Conservation (phyloP, 2,113 vertebrate species). For the rabbit (Oryctolagus cuniculus) region DNA sequence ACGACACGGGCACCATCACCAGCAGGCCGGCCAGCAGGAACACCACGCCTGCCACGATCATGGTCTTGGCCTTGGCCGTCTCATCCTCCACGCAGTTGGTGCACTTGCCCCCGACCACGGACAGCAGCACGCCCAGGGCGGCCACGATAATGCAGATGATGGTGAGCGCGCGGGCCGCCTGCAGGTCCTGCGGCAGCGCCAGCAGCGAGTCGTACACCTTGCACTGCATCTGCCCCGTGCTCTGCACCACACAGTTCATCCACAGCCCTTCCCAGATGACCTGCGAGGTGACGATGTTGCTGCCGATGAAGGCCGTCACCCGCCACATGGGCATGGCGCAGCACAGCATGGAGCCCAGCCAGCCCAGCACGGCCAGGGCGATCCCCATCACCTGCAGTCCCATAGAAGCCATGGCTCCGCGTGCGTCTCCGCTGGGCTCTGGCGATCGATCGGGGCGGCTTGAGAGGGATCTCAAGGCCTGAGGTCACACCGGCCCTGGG, state of each 20-base stretch:
- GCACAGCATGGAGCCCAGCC: slow-evolving; percentile 91
- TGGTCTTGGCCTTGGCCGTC: slow-evolving; percentile 88
- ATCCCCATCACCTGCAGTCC: slow-evolving; percentile 94
- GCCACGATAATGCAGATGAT: slow-evolving; percentile 90
- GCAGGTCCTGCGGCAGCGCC: slow-evolving; percentile 91
- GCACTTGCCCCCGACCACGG: slow-evolving; percentile 94
- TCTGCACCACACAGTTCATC: slow-evolving; percentile 96
- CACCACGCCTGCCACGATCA: slow-evolving; percentile 88
- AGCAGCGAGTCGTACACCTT: slow-evolving; percentile 93
- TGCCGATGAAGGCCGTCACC: slow-evolving; percentile 93
- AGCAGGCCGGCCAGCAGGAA: slow-evolving; percentile 89
- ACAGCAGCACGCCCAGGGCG: slow-evolving; percentile 88
- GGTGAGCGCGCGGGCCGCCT: slow-evolving; percentile 92
- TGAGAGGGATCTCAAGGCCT: neutral
- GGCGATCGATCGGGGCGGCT: too few relatives aligned
- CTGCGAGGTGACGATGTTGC: slow-evolving; percentile 94
- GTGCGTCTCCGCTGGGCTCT: neutral
- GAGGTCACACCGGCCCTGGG: neutral
- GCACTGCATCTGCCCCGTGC: slow-evolving; percentile 95
- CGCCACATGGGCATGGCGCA: slow-evolving; percentile 95
- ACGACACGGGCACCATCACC: slow-evolving; percentile 92
- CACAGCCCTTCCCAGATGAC: slow-evolving; percentile 97
- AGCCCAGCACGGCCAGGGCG: slow-evolving; percentile 92
- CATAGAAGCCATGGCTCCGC: slow-evolving; percentile 91
- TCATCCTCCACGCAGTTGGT: slow-evolving; percentile 94